Evolutionary conservation across 2,113 vertebrate species (phyloP), one percentile per base, ranked within the genome.

Genomic region (Tauraco erythrolophus): DNA sequence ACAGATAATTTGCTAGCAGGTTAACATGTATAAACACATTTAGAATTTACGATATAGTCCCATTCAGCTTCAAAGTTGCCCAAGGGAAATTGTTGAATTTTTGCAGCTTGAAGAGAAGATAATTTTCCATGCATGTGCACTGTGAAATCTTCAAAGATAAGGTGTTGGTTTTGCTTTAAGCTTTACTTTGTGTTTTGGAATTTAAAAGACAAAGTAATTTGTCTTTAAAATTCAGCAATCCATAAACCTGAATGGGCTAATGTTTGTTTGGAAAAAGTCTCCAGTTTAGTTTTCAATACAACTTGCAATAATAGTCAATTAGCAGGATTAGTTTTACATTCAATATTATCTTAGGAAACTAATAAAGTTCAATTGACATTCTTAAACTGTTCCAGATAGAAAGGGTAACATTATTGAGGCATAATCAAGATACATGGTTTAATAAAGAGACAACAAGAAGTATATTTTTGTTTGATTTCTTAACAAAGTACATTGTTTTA

Each of bases 281-380:
- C n/a, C 31, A 23, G 8, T 74, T 94, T 61, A 76, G 25, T 90
- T 82, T 93, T 96, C 35, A 75, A 58, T 21, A 35, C 28, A 83
- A 58, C 6, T 90, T 88, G 21, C 25, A 79, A 41, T 53, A 88
- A 53, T 5, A 91, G 25, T 86, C 68, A 60, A 89, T 91, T 87
- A 87, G 41, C 56, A 81, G 45, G 43, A 79, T 97, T 89, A 87
- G 50, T 95, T 97, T 86, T 92, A 60, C 41, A 50, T 88, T 80
- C 33, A 76, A 4, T 53, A 79, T 79, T 90, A 81, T 60, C 24
- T 86, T 51, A 84, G 33, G 30, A 92, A 91, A 65, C 24, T 19
- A 94, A 94, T 90, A 88, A 90, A 91, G 48, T 89, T 83, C 25
- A 96, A 76, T 95, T 93, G 94, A 74, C 37, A 39, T 53, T 71